These are phyloP conservation scores for Delphinapterus leucas DNA, from an alignment of 2,113 vertebrate species.

Conservation along the genomic window DNA sequence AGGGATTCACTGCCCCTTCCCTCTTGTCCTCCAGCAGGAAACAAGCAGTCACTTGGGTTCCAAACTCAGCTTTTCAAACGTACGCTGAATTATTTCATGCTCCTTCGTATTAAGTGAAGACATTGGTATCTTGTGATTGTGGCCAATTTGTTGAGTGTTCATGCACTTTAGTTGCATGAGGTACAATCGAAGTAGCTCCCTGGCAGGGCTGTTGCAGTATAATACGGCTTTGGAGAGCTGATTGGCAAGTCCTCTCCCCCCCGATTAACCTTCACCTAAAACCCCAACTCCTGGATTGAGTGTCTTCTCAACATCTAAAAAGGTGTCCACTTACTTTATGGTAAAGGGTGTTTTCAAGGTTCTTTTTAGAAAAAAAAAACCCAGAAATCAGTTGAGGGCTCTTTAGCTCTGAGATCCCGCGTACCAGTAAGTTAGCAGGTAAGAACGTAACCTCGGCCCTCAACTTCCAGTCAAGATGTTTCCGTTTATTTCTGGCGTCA, in stretches of 20 bases:
- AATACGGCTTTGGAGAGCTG: conserved; percentile 42
- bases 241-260: conserved; percentile 15
- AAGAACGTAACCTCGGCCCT: background rate
- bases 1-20: background rate
- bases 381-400: background rate
- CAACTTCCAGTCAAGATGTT: background rate
- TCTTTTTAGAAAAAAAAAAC: background rate
- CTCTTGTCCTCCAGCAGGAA: background rate
- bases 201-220: conserved; percentile 7
- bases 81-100: conserved; percentile 22
- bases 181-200: conserved; percentile 58
- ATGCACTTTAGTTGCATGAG: conserved; percentile 54
- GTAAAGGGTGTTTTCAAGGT: conserved; percentile 4
- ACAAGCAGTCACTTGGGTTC: background rate
- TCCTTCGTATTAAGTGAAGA: conserved; percentile 21
- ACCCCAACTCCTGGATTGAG: background rate
- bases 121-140: conserved; percentile 43
- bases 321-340: conserved; percentile 4
- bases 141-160: conserved; percentile 60
- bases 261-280: conserved; percentile 59
- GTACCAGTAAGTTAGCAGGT: background rate
- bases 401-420: background rate
- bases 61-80: conserved; percentile 7
- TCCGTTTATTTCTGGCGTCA: background rate
- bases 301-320: conserved; percentile 3